phyloP scores from a whole-genome alignment of 2,113 vertebrate species.

The Gymnocephalus cernua region DNA sequence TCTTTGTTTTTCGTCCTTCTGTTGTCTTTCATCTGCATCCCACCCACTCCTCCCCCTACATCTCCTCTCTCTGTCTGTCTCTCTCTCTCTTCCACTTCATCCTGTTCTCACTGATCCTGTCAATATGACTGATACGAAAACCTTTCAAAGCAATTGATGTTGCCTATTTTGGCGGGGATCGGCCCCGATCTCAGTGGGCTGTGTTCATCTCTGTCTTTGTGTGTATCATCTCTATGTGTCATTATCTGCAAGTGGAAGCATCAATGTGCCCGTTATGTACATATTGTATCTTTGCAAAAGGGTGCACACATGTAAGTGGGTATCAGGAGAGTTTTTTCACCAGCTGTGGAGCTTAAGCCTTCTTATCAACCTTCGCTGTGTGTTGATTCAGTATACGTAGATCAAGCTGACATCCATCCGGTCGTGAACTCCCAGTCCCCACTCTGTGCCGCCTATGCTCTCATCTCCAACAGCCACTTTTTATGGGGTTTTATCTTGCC shows the following conservation, averaged over 20 bases:
- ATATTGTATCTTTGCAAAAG: constrained; percentile 16
- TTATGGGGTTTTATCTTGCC: constrained; percentile 59
- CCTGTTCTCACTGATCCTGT: constrained; percentile 37
- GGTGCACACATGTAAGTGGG: constrained; percentile 36
- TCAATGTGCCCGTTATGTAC: not conserved
- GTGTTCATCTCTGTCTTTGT: constrained; percentile 18
- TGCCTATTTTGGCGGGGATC: constrained; percentile 21
- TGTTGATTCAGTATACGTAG: constrained; percentile 52
- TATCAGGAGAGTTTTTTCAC: constrained; percentile 41
- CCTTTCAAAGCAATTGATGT: constrained; percentile 49
- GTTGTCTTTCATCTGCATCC: constrained; percentile 49
- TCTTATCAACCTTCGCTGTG: constrained; percentile 53
- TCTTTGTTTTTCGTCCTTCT: constrained; percentile 37
- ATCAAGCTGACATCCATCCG: constrained; percentile 63
- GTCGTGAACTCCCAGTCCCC: constrained; percentile 41
- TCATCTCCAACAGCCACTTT: constrained; percentile 37
- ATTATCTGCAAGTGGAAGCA: constrained; percentile 17
- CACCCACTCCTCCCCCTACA: not conserved
- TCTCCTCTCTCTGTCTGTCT: not conserved
- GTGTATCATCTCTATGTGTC: constrained; percentile 36
- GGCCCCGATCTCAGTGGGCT: constrained; percentile 12
- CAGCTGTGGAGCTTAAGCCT: constrained; percentile 41
- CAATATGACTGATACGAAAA: constrained; percentile 53
- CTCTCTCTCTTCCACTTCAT: constrained; percentile 21
- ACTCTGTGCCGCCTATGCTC: constrained; percentile 24